A percentile compares a stretch with the other conserved stretches of the same genome.
These are phyloP conservation scores for Eleutherodactylus coqui DNA, from an alignment of 2,797 vertebrate genomes.

Conservation along the genomic window DNA sequence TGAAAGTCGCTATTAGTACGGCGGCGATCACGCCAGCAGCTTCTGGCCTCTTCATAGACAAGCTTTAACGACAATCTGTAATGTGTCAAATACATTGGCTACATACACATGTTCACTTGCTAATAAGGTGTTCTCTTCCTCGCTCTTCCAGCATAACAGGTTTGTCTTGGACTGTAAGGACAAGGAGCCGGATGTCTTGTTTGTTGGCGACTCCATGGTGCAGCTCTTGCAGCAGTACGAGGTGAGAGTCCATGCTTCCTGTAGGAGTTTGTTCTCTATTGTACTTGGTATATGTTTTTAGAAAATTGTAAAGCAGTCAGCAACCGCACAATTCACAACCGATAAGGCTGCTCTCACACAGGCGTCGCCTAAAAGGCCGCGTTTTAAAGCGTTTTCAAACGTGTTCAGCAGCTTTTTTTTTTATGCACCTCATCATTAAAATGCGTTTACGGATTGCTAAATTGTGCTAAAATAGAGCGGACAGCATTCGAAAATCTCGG, in stretches of 20 bases:
- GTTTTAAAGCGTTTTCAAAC: too few species aligned
- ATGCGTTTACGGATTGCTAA: too few species aligned
- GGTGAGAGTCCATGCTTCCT: constrained; percentile 73
- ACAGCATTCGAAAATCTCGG: too few species aligned
- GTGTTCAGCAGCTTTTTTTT: too few species aligned
- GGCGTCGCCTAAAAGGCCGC: too few species aligned
- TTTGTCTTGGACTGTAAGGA: constrained; percentile 97
- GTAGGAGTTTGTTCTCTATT: neutral
- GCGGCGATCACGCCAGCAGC: neutral
- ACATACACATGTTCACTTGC: too few species aligned
- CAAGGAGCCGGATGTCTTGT: constrained; percentile 95
- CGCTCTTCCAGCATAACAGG: constrained; percentile 82
- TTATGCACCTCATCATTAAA: too few species aligned
- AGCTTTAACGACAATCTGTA: too few species aligned
- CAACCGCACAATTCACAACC: neutral
- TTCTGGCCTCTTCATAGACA: too few species aligned
- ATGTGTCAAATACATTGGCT: too few species aligned
- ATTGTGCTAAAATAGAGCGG: too few species aligned
- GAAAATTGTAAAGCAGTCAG: neutral
- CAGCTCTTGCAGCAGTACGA: constrained; percentile 94
- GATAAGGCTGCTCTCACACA: too few species aligned
- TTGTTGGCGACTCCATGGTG: constrained; percentile 96
- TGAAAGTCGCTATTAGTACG: neutral
- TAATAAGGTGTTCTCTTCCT: neutral
- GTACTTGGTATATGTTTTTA: neutral